phyloP scores from a whole-genome alignment of 1,140 invertebrate genomes.

The Drosophila pseudoananassae region DNA sequence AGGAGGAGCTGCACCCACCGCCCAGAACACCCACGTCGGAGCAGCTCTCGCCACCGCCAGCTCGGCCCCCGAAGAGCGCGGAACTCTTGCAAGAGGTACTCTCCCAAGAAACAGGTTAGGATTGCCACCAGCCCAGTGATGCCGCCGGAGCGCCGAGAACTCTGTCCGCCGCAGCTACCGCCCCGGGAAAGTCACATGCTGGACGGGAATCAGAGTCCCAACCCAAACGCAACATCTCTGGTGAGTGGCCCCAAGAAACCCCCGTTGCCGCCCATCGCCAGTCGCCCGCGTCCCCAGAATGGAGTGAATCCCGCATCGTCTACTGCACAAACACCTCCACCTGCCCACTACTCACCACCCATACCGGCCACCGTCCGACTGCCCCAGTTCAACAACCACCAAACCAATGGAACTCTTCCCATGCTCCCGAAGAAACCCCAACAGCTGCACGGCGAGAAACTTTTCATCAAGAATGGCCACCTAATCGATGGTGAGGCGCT shows the following conservation, averaged over 20 bases:
- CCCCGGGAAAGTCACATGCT: slow-evolving; percentile 85
- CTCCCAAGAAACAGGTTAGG: slow-evolving; percentile 83
- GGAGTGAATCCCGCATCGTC: slow-evolving; percentile 58
- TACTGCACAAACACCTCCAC: slow-evolving; percentile 31
- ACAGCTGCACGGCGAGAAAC: slow-evolving; percentile 76
- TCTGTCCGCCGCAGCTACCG: slow-evolving; percentile 85
- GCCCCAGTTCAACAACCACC: slow-evolving; percentile 59
- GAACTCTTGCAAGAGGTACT: slow-evolving; percentile 77
- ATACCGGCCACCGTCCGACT: slow-evolving; percentile 72
- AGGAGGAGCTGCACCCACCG: slow-evolving; percentile 78
- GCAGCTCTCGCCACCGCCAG: slow-evolving; percentile 82
- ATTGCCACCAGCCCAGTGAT: slow-evolving; percentile 34
- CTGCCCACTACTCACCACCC: slow-evolving; percentile 73
- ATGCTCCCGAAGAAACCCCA: slow-evolving; percentile 77
- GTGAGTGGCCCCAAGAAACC: slow-evolving; percentile 88
- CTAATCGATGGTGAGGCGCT: slow-evolving; percentile 86
- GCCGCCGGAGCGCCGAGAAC: slow-evolving; percentile 28
- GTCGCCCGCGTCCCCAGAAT: slow-evolving; percentile 85
- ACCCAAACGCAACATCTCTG: slow-evolving; percentile 20
- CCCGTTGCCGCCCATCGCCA: slow-evolving; percentile 88
- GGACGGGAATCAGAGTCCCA: slow-evolving; percentile 16
- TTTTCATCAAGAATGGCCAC: slow-evolving; percentile 85
- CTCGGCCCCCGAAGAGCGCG: slow-evolving; percentile 87
- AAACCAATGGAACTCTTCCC: slow-evolving; percentile 57
- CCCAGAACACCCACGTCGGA: slow-evolving; percentile 86